A percentile compares a stretch with the other conserved stretches of the same genome.
Evolutionary conservation across 1,140 invertebrate genomes (phyloP).

Genomic region (Drosophila funebris): DNA sequence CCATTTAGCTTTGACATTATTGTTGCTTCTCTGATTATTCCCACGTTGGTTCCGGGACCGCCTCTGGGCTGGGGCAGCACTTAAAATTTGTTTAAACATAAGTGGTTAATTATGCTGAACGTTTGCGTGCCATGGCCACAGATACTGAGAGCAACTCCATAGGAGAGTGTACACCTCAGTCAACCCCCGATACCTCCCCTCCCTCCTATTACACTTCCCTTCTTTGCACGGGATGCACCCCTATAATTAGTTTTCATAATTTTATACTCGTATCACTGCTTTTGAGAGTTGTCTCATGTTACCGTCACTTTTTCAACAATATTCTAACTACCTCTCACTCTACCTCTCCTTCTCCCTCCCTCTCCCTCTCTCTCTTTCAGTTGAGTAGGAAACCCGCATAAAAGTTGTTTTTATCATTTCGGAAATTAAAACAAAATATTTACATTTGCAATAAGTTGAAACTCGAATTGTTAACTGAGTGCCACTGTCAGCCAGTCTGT

Average conservation of each 20-base stretch:
- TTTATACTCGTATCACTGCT: slow-evolving; percentile 66
- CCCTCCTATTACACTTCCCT: no score
- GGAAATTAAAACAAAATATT: slow-evolving; percentile 79
- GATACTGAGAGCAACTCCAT: slow-evolving; percentile 37
- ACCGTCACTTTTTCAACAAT: slow-evolving; percentile 47
- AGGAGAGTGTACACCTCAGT: slow-evolving; percentile 28
- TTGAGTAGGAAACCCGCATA: slow-evolving; percentile 50
- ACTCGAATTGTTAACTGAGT: slow-evolving; percentile 28
- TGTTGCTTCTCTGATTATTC: slow-evolving; percentile 61
- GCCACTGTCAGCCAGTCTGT: slow-evolving; percentile 12
- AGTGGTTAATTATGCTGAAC: slow-evolving; percentile 80
- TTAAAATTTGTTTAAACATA: slow-evolving; percentile 81
- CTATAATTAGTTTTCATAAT: slow-evolving; percentile 79
- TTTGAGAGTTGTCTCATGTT: slow-evolving; percentile 57
- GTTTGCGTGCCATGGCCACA: slow-evolving; percentile 60
- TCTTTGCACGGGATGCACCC: slow-evolving; percentile 49
- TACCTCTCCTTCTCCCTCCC: not conserved
- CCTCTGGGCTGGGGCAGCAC: slow-evolving; percentile 47
- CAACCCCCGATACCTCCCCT: not conserved
- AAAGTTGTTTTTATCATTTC: slow-evolving; percentile 58
- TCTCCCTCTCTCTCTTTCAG: not conserved
- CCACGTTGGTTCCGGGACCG: slow-evolving; percentile 54
- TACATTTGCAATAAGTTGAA: slow-evolving; percentile 74
- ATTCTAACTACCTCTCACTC: slow-evolving; percentile 40
- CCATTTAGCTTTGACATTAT: slow-evolving; percentile 16